Conservation (phyloP, 2,888 invertebrate species). For the Aphidius colemani region DNA sequence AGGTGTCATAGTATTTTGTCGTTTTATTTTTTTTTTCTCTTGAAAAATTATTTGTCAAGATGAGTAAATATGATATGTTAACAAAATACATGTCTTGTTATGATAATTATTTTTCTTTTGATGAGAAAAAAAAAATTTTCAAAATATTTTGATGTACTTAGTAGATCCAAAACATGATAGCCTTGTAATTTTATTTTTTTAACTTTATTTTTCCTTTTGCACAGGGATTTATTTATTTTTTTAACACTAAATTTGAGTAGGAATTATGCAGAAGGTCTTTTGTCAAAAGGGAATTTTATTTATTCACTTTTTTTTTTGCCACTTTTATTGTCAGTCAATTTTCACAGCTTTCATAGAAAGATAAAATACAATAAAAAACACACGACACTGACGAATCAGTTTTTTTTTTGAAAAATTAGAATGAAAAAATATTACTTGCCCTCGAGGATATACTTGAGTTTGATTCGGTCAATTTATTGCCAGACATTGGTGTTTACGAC, state of each 20-base stretch:
- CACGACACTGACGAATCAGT: slow-evolving; percentile 23
- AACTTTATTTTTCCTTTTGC: too few species aligned
- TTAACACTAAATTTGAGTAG: not conserved
- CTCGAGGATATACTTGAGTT: not conserved
- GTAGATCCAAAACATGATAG: slow-evolving; percentile 36
- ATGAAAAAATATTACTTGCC: slow-evolving; percentile 1
- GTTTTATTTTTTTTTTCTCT: too few species aligned
- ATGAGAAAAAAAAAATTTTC: slow-evolving; percentile 36
- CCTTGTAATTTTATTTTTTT: slow-evolving; percentile 11
- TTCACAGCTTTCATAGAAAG: not conserved
- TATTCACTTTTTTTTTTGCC: not conserved
- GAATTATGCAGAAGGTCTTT: not conserved
- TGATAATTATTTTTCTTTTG: slow-evolving; percentile 47
- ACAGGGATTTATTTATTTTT: not conserved
- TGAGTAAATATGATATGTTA: slow-evolving; percentile 34
- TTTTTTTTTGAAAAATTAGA: slow-evolving; percentile 12
- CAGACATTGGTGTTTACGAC: slow-evolving; percentile 17
- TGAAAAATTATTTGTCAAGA: slow-evolving; percentile 44
- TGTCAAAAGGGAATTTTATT: not conserved
- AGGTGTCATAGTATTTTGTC: slow-evolving; percentile 6
- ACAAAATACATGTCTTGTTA: slow-evolving; percentile 54
- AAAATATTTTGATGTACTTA: slow-evolving; percentile 52
- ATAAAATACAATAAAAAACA: not conserved
- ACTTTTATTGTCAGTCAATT: not conserved
- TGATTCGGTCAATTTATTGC: slow-evolving; percentile 23